phyloP scores from a whole-genome alignment of 2,113 vertebrate species.

The Pseudorectes ferrugineus region DNA sequence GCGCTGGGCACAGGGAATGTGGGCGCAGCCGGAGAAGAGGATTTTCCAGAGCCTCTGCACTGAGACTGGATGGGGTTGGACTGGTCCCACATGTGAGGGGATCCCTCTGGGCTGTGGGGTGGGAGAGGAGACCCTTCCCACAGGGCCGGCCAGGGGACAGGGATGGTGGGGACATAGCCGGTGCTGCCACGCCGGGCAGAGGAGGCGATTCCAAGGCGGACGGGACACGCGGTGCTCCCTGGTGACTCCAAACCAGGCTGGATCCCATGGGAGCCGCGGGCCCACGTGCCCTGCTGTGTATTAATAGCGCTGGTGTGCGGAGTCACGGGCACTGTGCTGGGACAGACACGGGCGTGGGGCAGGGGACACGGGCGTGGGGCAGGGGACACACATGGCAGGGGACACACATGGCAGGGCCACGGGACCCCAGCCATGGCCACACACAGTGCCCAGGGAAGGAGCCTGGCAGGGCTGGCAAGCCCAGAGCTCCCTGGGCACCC shows the following conservation, averaged over 20 bases:
- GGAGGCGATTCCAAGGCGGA: neutral
- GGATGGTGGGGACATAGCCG: fast-evolving
- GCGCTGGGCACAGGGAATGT: neutral
- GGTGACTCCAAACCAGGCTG: neutral
- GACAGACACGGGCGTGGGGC: neutral
- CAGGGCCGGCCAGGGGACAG: fast-evolving
- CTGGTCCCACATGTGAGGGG: fast-evolving
- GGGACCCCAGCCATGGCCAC: neutral
- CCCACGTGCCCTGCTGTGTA: fast-evolving
- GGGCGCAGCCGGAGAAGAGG: fast-evolving
- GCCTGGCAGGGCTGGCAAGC: too few species aligned
- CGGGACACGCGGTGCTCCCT: neutral
- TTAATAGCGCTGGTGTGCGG: neutral
- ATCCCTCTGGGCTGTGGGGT: neutral
- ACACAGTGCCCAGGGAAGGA: fast-evolving
- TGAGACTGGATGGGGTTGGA: fast-evolving
- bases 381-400: neutral
- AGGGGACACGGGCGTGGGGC: neutral
- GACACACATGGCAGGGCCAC: neutral
- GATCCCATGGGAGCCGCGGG: neutral
- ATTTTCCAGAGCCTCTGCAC: neutral
- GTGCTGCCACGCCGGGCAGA: fast-evolving
- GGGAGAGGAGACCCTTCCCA: neutral
- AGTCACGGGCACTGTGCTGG: fast-evolving
- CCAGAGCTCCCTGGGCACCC: neutral